These are phyloP conservation scores for Standfussiana lucernea DNA, from an alignment of 2,888 invertebrate genomes.

Conservation along the genomic window DNA sequence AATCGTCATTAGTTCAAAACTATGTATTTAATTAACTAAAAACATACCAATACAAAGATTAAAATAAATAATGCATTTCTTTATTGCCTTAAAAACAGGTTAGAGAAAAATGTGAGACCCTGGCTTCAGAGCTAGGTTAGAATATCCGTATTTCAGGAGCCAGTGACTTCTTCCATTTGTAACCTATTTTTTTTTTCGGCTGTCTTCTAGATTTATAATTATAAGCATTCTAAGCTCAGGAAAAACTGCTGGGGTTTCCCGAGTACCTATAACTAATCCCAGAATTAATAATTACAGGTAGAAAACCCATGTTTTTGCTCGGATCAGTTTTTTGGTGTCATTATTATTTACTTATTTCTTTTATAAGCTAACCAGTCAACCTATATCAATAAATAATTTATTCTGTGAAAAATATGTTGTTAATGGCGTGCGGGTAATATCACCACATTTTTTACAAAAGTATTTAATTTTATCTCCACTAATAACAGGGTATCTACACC, in stretches of 20 bases:
- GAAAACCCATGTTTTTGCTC: constrained; percentile 31
- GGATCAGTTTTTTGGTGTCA: neutral
- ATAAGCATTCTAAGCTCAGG: neutral
- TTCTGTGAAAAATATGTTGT: constrained; percentile 17
- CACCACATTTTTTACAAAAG: constrained; percentile 3
- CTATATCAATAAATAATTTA: constrained; percentile 11
- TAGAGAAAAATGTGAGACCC: too few species aligned
- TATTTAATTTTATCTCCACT: constrained; percentile 15
- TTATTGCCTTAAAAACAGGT: too few species aligned
- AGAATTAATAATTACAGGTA: neutral
- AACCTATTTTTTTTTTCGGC: too few species aligned
- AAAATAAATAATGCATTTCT: too few species aligned
- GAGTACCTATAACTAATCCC: neutral
- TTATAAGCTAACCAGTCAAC: constrained; percentile 1
- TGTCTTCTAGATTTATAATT: too few species aligned
- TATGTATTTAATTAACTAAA: neutral
- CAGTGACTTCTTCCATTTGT: too few species aligned
- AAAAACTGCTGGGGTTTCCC: constrained; percentile 9
- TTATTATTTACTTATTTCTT: neutral
- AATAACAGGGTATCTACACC: neutral
- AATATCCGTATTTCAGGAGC: too few species aligned
- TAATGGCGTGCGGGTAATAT: constrained; percentile 29
- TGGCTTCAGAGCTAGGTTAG: too few species aligned
- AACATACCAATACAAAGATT: neutral
- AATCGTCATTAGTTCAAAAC: neutral